These are phyloP conservation scores for Litocranius walleri DNA, from an alignment of 2,113 vertebrate genomes.

Conservation along the genomic window DNA sequence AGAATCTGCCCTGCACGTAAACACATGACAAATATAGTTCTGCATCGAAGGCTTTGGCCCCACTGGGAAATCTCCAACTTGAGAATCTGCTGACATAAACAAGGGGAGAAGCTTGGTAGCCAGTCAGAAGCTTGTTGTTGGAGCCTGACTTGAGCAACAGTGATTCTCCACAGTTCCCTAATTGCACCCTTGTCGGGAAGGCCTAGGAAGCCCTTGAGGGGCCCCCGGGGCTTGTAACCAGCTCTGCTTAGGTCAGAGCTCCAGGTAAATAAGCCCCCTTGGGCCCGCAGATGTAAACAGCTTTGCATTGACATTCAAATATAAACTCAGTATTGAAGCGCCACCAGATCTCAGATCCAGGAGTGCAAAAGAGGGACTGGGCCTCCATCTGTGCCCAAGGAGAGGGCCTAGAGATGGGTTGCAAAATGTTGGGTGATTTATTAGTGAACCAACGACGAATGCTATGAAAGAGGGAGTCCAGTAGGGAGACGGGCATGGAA, in stretches of 20 bases:
- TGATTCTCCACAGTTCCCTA: slow-evolving; percentile 59
- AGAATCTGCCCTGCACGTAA: not conserved
- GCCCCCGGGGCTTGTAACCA: slow-evolving; percentile 57
- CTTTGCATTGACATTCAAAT: slow-evolving; percentile 40
- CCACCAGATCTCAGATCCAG: not conserved
- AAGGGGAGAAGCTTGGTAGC: slow-evolving; percentile 55
- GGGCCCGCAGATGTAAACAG: slow-evolving; percentile 74
- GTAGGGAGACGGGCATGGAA: not conserved
- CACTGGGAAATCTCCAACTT: slow-evolving; percentile 26
- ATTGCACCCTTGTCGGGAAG: slow-evolving; percentile 54
- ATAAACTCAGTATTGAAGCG: not conserved
- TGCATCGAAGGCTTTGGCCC: not conserved
- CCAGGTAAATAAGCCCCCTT: slow-evolving; percentile 72
- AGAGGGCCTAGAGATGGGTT: not conserved
- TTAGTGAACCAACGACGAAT: accelerated
- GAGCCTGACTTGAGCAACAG: slow-evolving; percentile 54
- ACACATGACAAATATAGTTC: not conserved
- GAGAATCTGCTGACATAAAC: slow-evolving; percentile 58
- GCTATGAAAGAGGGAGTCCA: accelerated
- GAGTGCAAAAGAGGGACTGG: not conserved
- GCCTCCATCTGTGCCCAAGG: not conserved
- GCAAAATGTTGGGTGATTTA: not conserved
- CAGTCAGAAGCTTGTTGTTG: slow-evolving; percentile 70
- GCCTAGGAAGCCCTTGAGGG: slow-evolving; percentile 55
- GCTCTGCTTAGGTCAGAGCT: slow-evolving; percentile 64